A percentile compares a stretch with the other conserved stretches of the same genome.
These are phyloP conservation scores for Melitaea cinxia DNA, from an alignment of 1,140 invertebrate species.

Conservation along the genomic window DNA sequence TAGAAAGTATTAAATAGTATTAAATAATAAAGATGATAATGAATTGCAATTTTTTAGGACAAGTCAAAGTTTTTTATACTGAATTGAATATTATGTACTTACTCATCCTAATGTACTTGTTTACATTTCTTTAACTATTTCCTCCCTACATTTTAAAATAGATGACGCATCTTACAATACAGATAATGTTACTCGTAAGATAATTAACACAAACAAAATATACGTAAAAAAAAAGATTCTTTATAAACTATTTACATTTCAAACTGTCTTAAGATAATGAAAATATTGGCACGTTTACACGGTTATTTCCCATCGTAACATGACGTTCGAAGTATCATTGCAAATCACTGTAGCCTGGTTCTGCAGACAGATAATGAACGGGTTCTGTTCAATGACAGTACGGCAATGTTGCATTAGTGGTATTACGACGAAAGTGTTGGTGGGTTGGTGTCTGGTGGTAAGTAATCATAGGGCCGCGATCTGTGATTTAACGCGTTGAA, in stretches of 20 bases:
- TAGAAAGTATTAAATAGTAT: no score
- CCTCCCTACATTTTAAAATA: no score
- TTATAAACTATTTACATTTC: no score
- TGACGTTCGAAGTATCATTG: constrained; percentile 22
- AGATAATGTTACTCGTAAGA: no score
- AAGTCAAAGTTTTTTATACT: no score
- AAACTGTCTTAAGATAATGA: background rate
- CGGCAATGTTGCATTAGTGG: constrained; percentile 8
- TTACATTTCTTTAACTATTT: no score
- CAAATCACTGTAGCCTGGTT: constrained; percentile 17
- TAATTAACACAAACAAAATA: background rate
- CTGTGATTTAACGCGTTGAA: constrained; percentile 20
- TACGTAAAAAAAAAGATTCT: no score
- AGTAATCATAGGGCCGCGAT: constrained; percentile 21
- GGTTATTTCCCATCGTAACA: constrained; percentile 23
- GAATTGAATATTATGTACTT: no score
- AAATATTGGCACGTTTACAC: constrained; percentile 23
- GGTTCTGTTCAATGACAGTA: constrained; percentile 13
- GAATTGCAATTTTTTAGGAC: no score
- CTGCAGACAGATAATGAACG: constrained; percentile 17
- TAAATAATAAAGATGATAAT: no score
- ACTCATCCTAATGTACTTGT: no score
- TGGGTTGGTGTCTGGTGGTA: constrained; percentile 12
- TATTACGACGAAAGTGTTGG: constrained; percentile 27
- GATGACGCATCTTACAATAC: no score